These are phyloP conservation scores for Ophthalmolycus amberensis DNA, from an alignment of 2,113 vertebrate genomes.

Conservation along the genomic window DNA sequence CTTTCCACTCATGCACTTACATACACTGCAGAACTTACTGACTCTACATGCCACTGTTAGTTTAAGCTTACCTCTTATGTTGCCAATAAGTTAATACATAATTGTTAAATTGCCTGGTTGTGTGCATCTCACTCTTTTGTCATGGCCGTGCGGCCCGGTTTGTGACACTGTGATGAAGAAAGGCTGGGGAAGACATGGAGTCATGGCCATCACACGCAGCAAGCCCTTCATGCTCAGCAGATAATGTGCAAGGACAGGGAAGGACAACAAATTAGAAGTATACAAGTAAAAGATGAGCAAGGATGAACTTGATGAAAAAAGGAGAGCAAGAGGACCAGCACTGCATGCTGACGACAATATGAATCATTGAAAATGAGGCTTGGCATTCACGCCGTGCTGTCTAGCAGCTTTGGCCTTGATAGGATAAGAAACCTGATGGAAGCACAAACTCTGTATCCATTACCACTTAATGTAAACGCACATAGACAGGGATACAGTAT, in stretches of 20 bases:
- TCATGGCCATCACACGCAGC: background rate
- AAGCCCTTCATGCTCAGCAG: background rate
- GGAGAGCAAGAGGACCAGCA: conserved; percentile 40
- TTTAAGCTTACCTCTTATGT: too few species aligned
- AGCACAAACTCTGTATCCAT: conserved; percentile 47
- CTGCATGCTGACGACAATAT: conserved; percentile 33
- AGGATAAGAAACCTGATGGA: conserved; percentile 43
- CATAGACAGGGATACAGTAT: conserved; percentile 35
- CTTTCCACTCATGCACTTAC: too few species aligned
- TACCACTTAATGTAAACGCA: conserved; percentile 38
- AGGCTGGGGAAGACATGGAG: background rate
- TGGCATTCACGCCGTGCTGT: conserved; percentile 39
- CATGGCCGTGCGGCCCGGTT: too few species aligned
- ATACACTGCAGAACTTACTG: too few species aligned
- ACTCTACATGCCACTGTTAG: too few species aligned
- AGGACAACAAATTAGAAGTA: background rate
- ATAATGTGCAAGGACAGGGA: conserved; percentile 3
- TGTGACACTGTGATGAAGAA: background rate
- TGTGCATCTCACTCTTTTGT: too few species aligned
- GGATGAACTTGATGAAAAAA: conserved; percentile 33
- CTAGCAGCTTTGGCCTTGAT: conserved; percentile 56
- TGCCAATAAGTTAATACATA: too few species aligned
- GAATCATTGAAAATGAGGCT: conserved; percentile 55
- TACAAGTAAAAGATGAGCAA: conserved; percentile 8
- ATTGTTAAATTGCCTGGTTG: too few species aligned